Conservation (phyloP, 2,888 invertebrate genomes). For the Drosophila tanythrix region DNA sequence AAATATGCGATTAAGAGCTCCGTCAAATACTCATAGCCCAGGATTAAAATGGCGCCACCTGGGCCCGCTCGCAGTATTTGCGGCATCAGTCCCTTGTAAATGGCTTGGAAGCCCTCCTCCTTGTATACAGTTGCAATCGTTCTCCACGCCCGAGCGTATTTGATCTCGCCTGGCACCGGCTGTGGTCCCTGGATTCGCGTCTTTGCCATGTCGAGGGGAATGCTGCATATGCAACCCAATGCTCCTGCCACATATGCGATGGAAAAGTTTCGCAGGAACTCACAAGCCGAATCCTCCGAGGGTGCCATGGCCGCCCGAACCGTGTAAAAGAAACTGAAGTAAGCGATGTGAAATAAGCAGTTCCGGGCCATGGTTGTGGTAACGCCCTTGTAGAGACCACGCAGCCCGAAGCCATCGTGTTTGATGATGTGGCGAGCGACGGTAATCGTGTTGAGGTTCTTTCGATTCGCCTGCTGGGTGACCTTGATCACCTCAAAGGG, state of each 20-base stretch:
- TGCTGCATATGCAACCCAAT: slow-evolving; percentile 16
- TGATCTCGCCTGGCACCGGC: slow-evolving; percentile 50
- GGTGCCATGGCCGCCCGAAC: not conserved
- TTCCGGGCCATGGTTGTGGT: slow-evolving; percentile 37
- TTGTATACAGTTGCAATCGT: slow-evolving; percentile 31
- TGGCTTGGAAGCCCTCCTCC: slow-evolving; percentile 43
- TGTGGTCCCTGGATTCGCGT: slow-evolving; percentile 65
- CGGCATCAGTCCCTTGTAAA: slow-evolving; percentile 54
- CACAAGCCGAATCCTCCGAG: rapidly evolving
- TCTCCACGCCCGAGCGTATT: slow-evolving; percentile 23
- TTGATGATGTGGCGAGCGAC: slow-evolving; percentile 31
- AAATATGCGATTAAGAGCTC: slow-evolving; percentile 1
- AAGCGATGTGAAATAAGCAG: slow-evolving; percentile 38
- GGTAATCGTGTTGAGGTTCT: not conserved
- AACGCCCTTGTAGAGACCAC: slow-evolving; percentile 30
- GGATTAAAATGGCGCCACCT: slow-evolving; percentile 37
- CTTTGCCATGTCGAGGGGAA: slow-evolving; percentile 52
- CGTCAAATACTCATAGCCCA: slow-evolving; percentile 38
- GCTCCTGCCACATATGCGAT: slow-evolving; percentile 21
- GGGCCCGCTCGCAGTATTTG: slow-evolving; percentile 39
- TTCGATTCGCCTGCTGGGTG: slow-evolving; percentile 45
- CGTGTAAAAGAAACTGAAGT: slow-evolving; percentile 38
- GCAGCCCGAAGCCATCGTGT: slow-evolving; percentile 20
- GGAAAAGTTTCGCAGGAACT: slow-evolving; percentile 21
- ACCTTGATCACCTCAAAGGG: slow-evolving; percentile 64